phyloP scores from a whole-genome alignment of 2,113 vertebrate genomes.

The Planiliza haematocheilus region DNA sequence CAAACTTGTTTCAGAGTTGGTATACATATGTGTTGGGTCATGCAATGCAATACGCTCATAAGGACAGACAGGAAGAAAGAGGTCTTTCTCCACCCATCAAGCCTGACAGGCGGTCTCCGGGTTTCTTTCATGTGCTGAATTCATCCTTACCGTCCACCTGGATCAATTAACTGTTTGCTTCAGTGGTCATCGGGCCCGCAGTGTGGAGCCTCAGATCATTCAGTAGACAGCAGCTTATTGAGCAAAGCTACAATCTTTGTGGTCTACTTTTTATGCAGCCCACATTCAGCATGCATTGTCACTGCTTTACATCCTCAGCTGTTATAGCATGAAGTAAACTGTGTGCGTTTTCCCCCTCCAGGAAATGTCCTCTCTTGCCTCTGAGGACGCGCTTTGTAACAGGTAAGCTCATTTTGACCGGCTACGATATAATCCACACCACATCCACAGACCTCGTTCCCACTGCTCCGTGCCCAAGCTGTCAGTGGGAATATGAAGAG shows the following conservation, averaged over 20 bases:
- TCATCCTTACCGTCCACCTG: constrained; percentile 83
- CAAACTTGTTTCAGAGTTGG: constrained; percentile 54
- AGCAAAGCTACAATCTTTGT: constrained; percentile 27
- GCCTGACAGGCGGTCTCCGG: constrained; percentile 71
- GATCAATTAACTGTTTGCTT: constrained; percentile 84
- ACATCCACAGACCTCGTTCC: constrained; percentile 12
- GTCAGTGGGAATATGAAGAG: constrained; percentile 18
- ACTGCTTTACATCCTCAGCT: not conserved
- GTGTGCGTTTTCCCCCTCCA: constrained; percentile 47
- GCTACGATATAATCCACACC: not conserved
- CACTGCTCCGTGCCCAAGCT: constrained; percentile 1
- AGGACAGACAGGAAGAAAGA: constrained; percentile 79
- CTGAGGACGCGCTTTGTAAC: constrained; percentile 36
- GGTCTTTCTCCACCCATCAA: constrained; percentile 80
- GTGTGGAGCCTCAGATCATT: constrained; percentile 51
- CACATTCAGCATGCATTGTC: not conserved
- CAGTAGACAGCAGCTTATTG: constrained; percentile 44
- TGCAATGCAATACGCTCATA: constrained; percentile 78
- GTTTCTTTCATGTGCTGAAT: constrained; percentile 81
- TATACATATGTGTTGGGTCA: constrained; percentile 76
- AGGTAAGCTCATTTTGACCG: constrained; percentile 69
- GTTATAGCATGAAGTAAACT: constrained; percentile 21
- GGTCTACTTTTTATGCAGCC: constrained; percentile 2
- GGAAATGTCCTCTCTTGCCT: constrained; percentile 64
- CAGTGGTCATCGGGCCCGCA: constrained; percentile 73